These are phyloP conservation scores for Sebastes jordani DNA, from an alignment of 2,797 vertebrate species.

Conservation along the genomic window DNA sequence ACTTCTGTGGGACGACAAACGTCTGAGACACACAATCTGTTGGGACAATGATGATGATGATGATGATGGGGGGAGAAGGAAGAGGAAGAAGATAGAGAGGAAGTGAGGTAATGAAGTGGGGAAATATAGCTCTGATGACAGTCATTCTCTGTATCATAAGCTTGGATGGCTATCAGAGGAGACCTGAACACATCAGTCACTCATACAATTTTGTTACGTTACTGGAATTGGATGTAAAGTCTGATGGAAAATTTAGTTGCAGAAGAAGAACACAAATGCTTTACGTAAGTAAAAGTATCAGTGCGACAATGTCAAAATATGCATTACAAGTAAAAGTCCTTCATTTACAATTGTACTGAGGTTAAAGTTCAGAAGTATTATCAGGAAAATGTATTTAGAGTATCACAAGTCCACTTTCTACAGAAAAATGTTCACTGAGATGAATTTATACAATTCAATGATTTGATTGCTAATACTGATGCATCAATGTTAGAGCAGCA, in stretches of 20 bases:
- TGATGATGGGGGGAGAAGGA: not conserved
- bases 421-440: not conserved
- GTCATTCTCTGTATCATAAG: not conserved
- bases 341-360: not conserved
- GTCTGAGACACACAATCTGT: slow-evolving; percentile 34
- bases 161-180: not conserved
- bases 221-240: not conserved
- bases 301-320: not conserved
- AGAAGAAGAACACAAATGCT: not conserved
- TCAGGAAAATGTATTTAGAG: too few relatives aligned
- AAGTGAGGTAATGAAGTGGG: not conserved
- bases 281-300: not conserved
- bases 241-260: not conserved
- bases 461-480: too few relatives aligned
- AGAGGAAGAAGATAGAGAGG: not conserved
- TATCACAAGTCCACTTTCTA: not conserved
- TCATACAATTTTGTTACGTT: not conserved
- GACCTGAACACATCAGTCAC: not conserved
- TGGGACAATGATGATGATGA: not conserved
- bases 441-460: too few relatives aligned
- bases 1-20: slow-evolving; percentile 37
- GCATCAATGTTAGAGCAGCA: too few relatives aligned
- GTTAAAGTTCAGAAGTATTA: not conserved
- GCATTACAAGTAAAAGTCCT: not conserved
- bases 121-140: not conserved